phyloP scores from a whole-genome alignment of 2,888 invertebrate genomes.

The Bhutanitis thaidina region DNA sequence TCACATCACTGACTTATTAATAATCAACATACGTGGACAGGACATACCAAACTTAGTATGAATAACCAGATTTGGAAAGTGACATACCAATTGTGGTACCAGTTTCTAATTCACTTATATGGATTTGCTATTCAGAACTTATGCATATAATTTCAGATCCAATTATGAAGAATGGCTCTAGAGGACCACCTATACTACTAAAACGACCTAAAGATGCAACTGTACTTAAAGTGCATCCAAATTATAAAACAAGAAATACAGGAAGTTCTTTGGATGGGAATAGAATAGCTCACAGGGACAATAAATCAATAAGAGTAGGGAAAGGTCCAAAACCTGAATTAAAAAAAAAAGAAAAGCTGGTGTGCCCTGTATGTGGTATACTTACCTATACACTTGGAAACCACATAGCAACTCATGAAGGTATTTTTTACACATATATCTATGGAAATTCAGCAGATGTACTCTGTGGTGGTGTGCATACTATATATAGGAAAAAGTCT shows the following conservation, averaged over 20 bases:
- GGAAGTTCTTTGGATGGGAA: conserved; percentile 27
- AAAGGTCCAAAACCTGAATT: conserved; percentile 43
- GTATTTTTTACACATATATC: conserved; percentile 31
- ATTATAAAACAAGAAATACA: conserved; percentile 41
- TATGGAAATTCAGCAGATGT: too few species aligned
- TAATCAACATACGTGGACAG: too few species aligned
- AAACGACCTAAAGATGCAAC: conserved; percentile 72
- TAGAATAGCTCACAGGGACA: conserved; percentile 30
- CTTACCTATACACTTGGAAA: conserved; percentile 68
- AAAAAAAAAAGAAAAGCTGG: conserved; percentile 67
- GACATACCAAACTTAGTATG: too few species aligned
- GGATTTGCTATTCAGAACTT: too few species aligned
- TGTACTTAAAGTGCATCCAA: conserved; percentile 55
- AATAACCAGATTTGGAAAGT: too few species aligned
- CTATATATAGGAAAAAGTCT: too few species aligned
- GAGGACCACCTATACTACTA: conserved; percentile 64
- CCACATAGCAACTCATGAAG: conserved; percentile 73
- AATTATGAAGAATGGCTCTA: conserved; percentile 63
- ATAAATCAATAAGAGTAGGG: conserved; percentile 25
- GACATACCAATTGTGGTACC: too few species aligned
- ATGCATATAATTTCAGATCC: conserved; percentile 47
- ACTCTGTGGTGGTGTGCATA: too few species aligned
- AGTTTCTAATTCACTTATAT: too few species aligned
- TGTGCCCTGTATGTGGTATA: conserved; percentile 74
- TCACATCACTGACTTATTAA: too few species aligned